Evolutionary conservation across 2,797 vertebrate genomes (phyloP).

Genomic region (Sebastolobus altivelis): DNA sequence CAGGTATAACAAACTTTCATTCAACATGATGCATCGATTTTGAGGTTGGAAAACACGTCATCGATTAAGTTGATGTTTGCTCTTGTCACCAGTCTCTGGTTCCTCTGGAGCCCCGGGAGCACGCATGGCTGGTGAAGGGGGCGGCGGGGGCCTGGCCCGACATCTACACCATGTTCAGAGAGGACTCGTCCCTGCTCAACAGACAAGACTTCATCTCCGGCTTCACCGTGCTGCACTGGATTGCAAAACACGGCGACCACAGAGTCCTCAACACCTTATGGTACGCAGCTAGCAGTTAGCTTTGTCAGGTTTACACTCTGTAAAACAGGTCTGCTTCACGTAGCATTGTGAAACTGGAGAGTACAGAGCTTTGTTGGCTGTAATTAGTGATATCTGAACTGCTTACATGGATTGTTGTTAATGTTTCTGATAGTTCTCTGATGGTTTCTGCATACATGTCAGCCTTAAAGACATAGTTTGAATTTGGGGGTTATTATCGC

Average conservation of each 20-base stretch:
- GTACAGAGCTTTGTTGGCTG: neutral
- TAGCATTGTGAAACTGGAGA: neutral
- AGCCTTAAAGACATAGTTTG: neutral
- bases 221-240: conserved; percentile 95
- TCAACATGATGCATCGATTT: no score
- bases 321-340: neutral
- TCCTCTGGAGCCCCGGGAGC: conserved; percentile 89
- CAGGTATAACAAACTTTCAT: no score
- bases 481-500: no score
- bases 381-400: neutral
- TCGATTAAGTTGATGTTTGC: neutral
- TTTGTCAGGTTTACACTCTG: neutral
- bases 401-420: neutral
- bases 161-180: conserved; percentile 87
- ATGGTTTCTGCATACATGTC: neutral
- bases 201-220: conserved; percentile 93
- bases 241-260: conserved; percentile 92
- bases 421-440: neutral
- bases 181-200: conserved; percentile 88
- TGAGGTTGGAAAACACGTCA: no score
- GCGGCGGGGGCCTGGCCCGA: conserved; percentile 88
- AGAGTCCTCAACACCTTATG: conserved; percentile 90
- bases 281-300: neutral
- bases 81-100: conserved; percentile 66
- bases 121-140: conserved; percentile 91